Conservation (phyloP, 2,113 vertebrate species). For the Megatriorchis doriae region DNA sequence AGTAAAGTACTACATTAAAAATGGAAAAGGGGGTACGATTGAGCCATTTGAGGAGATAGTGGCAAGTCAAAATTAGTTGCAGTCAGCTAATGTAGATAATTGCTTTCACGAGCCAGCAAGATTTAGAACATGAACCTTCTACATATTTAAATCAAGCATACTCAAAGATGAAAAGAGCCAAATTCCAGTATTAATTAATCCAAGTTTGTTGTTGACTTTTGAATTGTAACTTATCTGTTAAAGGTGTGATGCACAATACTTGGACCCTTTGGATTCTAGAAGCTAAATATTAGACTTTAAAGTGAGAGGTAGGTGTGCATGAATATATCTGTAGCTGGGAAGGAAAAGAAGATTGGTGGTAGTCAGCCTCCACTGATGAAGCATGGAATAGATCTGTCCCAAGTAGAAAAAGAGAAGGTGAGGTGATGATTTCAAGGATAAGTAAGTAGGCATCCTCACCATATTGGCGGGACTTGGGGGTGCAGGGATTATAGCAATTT, state of each 20-base stretch:
- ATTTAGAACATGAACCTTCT: background rate
- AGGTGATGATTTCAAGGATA: background rate
- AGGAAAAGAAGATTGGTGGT: background rate
- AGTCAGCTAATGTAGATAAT: background rate
- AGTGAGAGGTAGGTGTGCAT: background rate
- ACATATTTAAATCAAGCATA: background rate
- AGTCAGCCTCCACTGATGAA: background rate
- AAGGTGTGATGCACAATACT: background rate
- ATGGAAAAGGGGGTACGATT: background rate
- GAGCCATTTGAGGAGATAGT: slow-evolving; percentile 13
- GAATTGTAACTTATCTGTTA: background rate
- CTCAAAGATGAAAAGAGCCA: background rate
- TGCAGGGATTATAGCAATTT: background rate
- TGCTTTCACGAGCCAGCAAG: background rate
- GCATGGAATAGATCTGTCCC: background rate
- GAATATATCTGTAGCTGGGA: background rate
- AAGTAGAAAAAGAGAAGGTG: background rate
- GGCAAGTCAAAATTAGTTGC: background rate
- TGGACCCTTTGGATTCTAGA: background rate
- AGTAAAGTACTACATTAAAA: background rate
- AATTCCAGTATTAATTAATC: no score
- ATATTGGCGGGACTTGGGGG: no score
- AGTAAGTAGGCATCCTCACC: background rate
- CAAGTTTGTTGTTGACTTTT: background rate
- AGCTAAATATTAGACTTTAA: background rate